Evolutionary conservation across 1,140 invertebrate genomes (phyloP), one percentile per base, ranked within the genome.

Genomic region (Amphibalanus amphitrite): DNA sequence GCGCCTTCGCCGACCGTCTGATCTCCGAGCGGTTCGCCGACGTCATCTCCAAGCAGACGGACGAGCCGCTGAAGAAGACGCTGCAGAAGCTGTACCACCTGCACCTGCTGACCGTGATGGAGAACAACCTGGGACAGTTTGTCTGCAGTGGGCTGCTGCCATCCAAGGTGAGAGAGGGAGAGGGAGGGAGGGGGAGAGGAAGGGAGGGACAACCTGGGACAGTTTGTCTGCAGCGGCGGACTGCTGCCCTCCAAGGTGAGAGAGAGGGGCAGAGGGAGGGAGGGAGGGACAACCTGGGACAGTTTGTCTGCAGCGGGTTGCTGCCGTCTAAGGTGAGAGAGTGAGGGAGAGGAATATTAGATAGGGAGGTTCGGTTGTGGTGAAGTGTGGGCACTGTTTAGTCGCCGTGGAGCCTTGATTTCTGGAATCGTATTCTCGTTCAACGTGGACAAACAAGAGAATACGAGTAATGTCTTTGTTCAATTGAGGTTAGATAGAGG

Each of bases 1-100:
- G 71, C 69, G 73, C 77, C 29, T 79, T 72, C 72, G 78, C 74
- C 25, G 77, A 79, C 69, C 75, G 77, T 29, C 73, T 79, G 8
- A 74, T 79, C 65, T 74, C 77, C 38, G 77, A 79, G 26, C 74
- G 76, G 72, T 77, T 76, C 67, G 69, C 73, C 68, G 71, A 70
- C 59, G 74, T 47, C 3, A 74, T 76, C 28, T 30, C 74, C 20
- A 72, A 73, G 67, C 74, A 71, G 0, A 71, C 74, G 29, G 74
- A 76, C 25, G 40, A 28, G 20, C 72, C 74, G 28, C 72, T 78
- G 26, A 59, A 70, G 40, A 71, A 76, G 6, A 69, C 76, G 17
- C 72, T 79, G 72, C 72, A 71, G 29, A 68, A 78, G 71, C 69
- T 78, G 26, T 74, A 76, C 71, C 73, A 74, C 67, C 75, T 79